Base-by-base conservation (phyloP, 92 coral and sea anemone species). In the Chrysogorgia sp. region DNA sequence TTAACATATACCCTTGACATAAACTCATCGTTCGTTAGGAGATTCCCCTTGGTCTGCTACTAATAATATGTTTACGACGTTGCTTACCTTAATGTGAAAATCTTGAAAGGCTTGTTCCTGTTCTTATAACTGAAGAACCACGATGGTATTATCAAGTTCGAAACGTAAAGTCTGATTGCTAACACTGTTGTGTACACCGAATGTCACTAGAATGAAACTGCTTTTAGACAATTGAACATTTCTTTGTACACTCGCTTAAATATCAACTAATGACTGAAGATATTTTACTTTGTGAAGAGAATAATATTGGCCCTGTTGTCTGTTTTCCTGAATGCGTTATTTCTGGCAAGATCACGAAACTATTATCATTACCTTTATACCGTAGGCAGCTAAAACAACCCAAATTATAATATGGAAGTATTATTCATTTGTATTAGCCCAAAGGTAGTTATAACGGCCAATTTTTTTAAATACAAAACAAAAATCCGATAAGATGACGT, bases 141-240 rank as follows among this genome's bases (percentile, higher is more conserved):
- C 53, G 7, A 7, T 47, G 53, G 15, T 47, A 15, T 15, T 47
- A 47, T 47, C 14, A 15, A 47, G 53, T 47, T 47, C 14, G n/a
- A 47, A 15, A 47, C 15, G 53, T 15, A 15, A 7, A 2, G 53
- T 47, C 53, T 47, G 2, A 15, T 15, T 47, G 53, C 53, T 7
- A 23, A 34, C 61, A 29, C 76, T 69, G 76, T 13, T 28, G 76
- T 69, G 41, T 69, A 49, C 60, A 15, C 12, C 28, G 21, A 69
- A 47, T 45, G 40, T 69, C 76, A 69, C 60, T 69, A 58, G 55
- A 69, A 60, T 47, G 60, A 69, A 37, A 28, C 76, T 69, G 50
- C 40, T 31, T 1, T 48, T 19, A 25, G 40, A 49, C 26, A 69
- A 2, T 59, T 59, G 37, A 33, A 59, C 65, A 1, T 59, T 59